Base-by-base conservation (phyloP, 2,113 vertebrate species). In the Myrmophylax atrothorax region DNA sequence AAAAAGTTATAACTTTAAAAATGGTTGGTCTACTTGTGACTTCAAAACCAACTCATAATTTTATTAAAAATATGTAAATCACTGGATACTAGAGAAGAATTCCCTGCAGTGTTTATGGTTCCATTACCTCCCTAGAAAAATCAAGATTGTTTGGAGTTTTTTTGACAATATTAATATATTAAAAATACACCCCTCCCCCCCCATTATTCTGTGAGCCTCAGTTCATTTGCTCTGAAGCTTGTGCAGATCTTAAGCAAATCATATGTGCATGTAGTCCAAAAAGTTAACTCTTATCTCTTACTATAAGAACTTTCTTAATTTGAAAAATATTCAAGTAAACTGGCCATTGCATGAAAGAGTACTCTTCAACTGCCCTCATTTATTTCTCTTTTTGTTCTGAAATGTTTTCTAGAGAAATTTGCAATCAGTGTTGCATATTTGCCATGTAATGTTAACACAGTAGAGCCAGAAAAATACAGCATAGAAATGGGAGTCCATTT, bases 21-120 rank as follows among this genome's bases (percentile, higher is more conserved):
- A 95, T 76, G 80, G 85, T 97, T 97, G 93, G 89, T 97, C 81
- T 93, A 85, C 56, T 67, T 94, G 12, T 76, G 84, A 96, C 91
- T 97, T 97, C 84, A 95, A 50, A 97, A 97, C 70, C 42, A 96
- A 42, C 58, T 75, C 76, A 83, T 87, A 97, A 78, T 95, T 97
- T 89, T 86, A 68, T 83, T 89, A 95, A 97, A 89, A 74, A 33
- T 77, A 75, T 62, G 76, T 84, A 95, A 84, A 88, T 97, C 53
- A 70, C 49, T 64, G 56, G 55, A 83, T 87, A 77, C 60, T 94
- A 81, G 52, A 35, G 64, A 94, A 75, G 96, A 96, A 94, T 77
- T 96, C 58, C 66, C 66, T 83, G 47, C 79, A 93, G 62, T 96
- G 68, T 95, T 96, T 97, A 85, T 93, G 37, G 59, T 87, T 84